Base-by-base conservation (phyloP, 2,113 vertebrate species). In the Plotosus lineatus region DNA sequence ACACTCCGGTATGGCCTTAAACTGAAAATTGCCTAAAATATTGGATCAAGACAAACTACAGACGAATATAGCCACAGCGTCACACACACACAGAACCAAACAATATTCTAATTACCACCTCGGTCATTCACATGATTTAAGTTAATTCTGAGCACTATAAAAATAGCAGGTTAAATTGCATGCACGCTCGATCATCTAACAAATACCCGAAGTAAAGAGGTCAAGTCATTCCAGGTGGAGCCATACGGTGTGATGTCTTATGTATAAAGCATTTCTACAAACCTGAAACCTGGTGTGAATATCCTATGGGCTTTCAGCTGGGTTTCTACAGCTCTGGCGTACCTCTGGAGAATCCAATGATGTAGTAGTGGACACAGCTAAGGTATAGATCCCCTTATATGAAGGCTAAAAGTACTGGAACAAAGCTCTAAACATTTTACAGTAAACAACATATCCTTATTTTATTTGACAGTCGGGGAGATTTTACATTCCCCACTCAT, bases 191-290 rank as follows among this genome's bases (percentile, higher is more conserved):
- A 82, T 80, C 75, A 81, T 50, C 85, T 85, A 80, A 42, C 75
- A 82, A 85, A 77, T 76, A 85, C 23, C 86, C 78, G 58, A 60
- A 56, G 44, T 78, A 81, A 58, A 82, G 60, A 75, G 86, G 78
- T 82, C 73, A 78, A 17, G 50, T 79, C 69, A 48, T 51, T 84
- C 86, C 81, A 86, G 80, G 53, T 87, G 84, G 81, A 84, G 82
- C 82, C 77, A 61, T 77, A 84, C 81, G 72, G 65, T 86, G 82
- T 69, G 82, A 88, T 82, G 81, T 87, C 87, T 87, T 77, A 85
- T 89, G 79, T 87, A 88, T 88, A 87, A 89, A 89, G 86, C 81
- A 83, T 87, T 87, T 83, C 88, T 89, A 89, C 88, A 89, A 89
- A 89, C 88, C 83, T 85, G 83, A 85, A 85, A 85, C 83, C 88